These are phyloP conservation scores for Hemibagrus wyckioides DNA, from an alignment of 2,113 vertebrate genomes.

Conservation along the genomic window DNA sequence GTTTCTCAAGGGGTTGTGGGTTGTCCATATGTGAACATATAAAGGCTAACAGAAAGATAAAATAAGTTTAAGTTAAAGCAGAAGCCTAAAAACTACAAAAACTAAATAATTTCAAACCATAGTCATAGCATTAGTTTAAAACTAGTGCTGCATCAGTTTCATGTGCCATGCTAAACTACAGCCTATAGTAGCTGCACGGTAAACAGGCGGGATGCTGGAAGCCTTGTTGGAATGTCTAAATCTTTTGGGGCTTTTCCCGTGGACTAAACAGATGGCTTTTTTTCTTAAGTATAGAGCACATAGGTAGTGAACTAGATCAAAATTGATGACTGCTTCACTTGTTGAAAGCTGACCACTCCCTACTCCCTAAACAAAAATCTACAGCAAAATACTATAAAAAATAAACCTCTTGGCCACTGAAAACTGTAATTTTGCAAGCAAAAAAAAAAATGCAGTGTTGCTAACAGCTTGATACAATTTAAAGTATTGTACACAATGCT, in stretches of 20 bases:
- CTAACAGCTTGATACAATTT: background rate
- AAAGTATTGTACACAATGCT: background rate
- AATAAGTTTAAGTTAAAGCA: too few species aligned
- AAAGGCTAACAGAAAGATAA: too few species aligned
- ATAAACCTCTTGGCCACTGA: constrained; percentile 1
- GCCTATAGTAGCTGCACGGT: too few species aligned
- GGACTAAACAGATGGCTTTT: constrained; percentile 13
- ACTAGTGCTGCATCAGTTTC: too few species aligned
- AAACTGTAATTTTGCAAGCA: background rate
- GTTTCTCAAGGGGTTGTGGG: too few species aligned
- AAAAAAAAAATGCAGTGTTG: background rate
- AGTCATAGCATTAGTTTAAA: too few species aligned
- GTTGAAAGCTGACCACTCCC: background rate
- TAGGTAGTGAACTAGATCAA: constrained; percentile 3
- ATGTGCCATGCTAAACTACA: too few species aligned
- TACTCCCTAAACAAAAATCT: background rate
- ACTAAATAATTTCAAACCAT: too few species aligned
- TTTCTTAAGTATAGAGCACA: background rate
- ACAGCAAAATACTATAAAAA: background rate
- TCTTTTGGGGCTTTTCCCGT: background rate
- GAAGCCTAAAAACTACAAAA: too few species aligned
- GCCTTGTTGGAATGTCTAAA: background rate
- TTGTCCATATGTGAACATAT: too few species aligned
- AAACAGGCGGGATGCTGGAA: background rate
- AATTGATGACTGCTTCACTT: constrained; percentile 20